These are phyloP conservation scores for Muscina levida DNA, from an alignment of 2,888 invertebrate genomes.

Conservation along the genomic window DNA sequence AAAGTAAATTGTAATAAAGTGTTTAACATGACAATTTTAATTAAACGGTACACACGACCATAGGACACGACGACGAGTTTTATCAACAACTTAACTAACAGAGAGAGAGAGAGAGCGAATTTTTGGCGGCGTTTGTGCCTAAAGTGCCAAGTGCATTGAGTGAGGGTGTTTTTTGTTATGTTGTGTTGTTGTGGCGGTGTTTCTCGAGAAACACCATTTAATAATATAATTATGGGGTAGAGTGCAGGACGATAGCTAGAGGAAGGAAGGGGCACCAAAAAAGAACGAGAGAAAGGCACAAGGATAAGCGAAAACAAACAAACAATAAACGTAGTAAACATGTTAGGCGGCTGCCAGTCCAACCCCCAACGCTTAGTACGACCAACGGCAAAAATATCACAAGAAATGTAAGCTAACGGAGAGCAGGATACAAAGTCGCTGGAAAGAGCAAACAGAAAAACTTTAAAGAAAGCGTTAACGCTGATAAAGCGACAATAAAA, in stretches of 20 bases:
- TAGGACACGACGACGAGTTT: no score
- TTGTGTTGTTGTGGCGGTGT: slow-evolving; percentile 14
- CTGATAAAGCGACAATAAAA: background rate
- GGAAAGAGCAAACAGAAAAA: slow-evolving; percentile 12
- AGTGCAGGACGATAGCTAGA: background rate
- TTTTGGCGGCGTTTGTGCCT: no score
- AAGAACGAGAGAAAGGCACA: slow-evolving; percentile 40
- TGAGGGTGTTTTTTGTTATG: background rate
- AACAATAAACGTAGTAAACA: background rate
- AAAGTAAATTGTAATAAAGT: slow-evolving; percentile 47
- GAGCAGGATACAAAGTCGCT: slow-evolving; percentile 59
- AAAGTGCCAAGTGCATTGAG: background rate
- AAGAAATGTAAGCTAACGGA: slow-evolving; percentile 56
- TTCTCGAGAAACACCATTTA: no score
- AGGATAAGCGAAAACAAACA: background rate
- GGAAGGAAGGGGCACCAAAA: slow-evolving; percentile 3
- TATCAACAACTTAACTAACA: no score
- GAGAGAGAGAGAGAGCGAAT: background rate
- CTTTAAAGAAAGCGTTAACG: slow-evolving; percentile 3
- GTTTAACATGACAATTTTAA: slow-evolving; percentile 59
- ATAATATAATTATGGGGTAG: slow-evolving; percentile 46
- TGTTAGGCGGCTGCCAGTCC: background rate
- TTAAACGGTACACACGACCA: slow-evolving; percentile 49
- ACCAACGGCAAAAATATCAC: background rate
- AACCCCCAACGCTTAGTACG: no score